Conservation (phyloP, 2,797 vertebrate species). For the Sebastes jordani region DNA sequence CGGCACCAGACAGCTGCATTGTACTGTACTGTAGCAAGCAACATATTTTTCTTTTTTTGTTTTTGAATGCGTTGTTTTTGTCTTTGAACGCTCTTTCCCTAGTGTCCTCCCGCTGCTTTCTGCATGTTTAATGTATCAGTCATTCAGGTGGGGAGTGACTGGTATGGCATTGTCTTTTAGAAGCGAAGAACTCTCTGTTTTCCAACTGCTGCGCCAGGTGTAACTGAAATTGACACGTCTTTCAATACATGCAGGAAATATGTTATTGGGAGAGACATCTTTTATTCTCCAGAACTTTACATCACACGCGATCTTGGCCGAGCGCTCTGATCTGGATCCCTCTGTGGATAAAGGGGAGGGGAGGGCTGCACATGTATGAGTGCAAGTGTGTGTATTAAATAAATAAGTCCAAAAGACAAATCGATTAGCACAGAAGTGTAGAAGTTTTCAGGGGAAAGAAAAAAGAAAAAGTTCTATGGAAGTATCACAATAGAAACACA, state of each 20-base stretch:
- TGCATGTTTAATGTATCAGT: slow-evolving; percentile 83
- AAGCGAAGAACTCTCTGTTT: slow-evolving; percentile 70
- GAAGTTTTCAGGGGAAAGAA: slow-evolving; percentile 66
- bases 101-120: slow-evolving; percentile 76
- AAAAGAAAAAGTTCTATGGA: slow-evolving; percentile 39
- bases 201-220: slow-evolving; percentile 68
- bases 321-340: slow-evolving; percentile 79
- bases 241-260: slow-evolving; percentile 74
- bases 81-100: slow-evolving; percentile 72
- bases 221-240: slow-evolving; percentile 84
- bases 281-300: slow-evolving; percentile 83
- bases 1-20: slow-evolving; percentile 49
- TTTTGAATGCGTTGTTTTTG: slow-evolving; percentile 68
- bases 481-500: slow-evolving; percentile 8
- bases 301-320: slow-evolving; percentile 80
- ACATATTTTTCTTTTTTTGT: slow-evolving; percentile 51
- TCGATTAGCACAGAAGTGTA: slow-evolving; percentile 69
- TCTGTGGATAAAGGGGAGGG: slow-evolving; percentile 66
- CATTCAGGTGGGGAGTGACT: slow-evolving; percentile 82
- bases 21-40: slow-evolving; percentile 35
- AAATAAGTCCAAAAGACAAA: slow-evolving; percentile 76
- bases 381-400: slow-evolving; percentile 56
- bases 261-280: slow-evolving; percentile 82
- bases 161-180: slow-evolving; percentile 76
- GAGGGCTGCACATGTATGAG: slow-evolving; percentile 44